Evolutionary conservation across 1,140 invertebrate genomes (phyloP), one percentile per base, ranked within the genome.

Genomic region (Drosophila busckii): DNA sequence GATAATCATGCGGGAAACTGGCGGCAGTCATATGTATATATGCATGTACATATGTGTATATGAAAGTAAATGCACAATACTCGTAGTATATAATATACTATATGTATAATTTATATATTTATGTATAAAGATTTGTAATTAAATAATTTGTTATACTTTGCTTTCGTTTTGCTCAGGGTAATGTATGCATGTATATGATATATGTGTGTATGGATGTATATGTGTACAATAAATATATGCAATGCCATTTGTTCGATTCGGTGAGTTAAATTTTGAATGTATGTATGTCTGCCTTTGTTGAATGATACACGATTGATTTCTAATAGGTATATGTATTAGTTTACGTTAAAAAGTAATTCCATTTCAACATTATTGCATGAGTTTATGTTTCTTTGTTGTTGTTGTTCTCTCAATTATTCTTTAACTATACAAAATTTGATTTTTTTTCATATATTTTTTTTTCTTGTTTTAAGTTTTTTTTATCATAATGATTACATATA

Each of bases 241-340:
- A 68, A 59, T 70, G 69, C 46, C 35, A 64, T 68, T 45, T 75
- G 28, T 71, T 71, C 42, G 34, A 69, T 50, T 75, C 70, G 70
- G 70, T 75, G 70, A 75, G 70, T 64, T 75, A 68, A 75, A 75
- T 75, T 75, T 75, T 75, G 70, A 78, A 70, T 78, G 61, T 62
- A 54, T 76, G 40, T 75, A 54, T 62, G 34, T 37, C 42, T 73
- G 50, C 53, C 44, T 56, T 20, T 56, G 37, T 59, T 66, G 40
- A 42, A 53, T 45, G 49, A 12, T 70, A 70, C 34, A 67, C 73
- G 58, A 67, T 34, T 62, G 53, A 54, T 60, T 71, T 35, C 12
- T 34, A 37, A 48, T 56, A 7, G 12, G 40, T 69, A 49, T 29
- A 40, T 12, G 31, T 42, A 35, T 32, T 73, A 73, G 48, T 67